A percentile compares a stretch with the other conserved stretches of the same genome.
These are phyloP conservation scores for Brachionus angularis DNA, from an alignment of 1,140 invertebrate genomes.

Conservation along the genomic window DNA sequence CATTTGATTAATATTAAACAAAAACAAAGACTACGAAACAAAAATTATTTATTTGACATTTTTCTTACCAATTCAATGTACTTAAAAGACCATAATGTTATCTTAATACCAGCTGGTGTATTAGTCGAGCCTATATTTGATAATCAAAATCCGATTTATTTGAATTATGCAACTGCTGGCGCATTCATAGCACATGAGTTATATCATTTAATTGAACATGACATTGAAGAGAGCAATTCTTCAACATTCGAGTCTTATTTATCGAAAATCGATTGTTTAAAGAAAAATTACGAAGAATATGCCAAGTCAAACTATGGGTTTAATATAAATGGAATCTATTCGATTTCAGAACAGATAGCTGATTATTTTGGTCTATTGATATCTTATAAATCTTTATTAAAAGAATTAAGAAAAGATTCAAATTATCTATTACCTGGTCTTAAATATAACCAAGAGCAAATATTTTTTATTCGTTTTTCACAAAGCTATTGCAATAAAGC, in stretches of 20 bases:
- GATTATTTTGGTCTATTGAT: slow-evolving; percentile 21
- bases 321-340: slow-evolving; percentile 5
- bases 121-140: slow-evolving; percentile 32
- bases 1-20: slow-evolving; percentile 5
- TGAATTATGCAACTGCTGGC: slow-evolving; percentile 35
- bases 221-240: background rate
- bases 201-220: slow-evolving; percentile 25
- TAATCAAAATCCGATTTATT: slow-evolving; percentile 21
- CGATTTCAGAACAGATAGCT: slow-evolving; percentile 28
- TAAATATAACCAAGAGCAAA: slow-evolving; percentile 2
- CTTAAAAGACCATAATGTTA: slow-evolving; percentile 20
- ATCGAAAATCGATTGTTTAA: slow-evolving; percentile 2
- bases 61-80: slow-evolving; percentile 28
- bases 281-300: slow-evolving; percentile 30
- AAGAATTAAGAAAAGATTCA: background rate
- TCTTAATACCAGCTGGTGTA: slow-evolving; percentile 33
- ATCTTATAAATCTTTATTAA: background rate
- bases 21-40: slow-evolving; percentile 2
- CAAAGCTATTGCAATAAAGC: slow-evolving; percentile 33
- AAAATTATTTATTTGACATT: slow-evolving; percentile 25
- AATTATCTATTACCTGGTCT: slow-evolving; percentile 19
- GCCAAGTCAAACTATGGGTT: background rate
- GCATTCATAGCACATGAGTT: slow-evolving; percentile 22
- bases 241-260: background rate
- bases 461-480: slow-evolving; percentile 41